phyloP scores from a whole-genome alignment of 1,140 invertebrate genomes.

The Drosophila paulistorum region DNA sequence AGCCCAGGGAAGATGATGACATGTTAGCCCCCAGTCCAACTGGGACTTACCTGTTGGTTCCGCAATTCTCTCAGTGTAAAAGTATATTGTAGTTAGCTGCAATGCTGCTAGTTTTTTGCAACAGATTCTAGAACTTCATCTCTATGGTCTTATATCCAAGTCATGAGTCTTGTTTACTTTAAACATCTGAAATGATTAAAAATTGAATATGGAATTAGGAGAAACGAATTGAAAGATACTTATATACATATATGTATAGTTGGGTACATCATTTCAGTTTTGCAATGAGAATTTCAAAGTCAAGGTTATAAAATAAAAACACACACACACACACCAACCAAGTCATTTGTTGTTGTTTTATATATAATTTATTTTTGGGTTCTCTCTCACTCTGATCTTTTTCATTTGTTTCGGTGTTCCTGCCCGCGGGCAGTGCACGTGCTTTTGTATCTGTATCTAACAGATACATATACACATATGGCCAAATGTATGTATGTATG shows the following conservation, averaged over 20 bases:
- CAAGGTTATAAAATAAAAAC: constrained; percentile 63
- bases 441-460: constrained; percentile 58
- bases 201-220: neutral
- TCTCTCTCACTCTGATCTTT: constrained; percentile 33
- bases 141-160: constrained; percentile 18
- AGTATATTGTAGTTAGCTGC: constrained; percentile 54
- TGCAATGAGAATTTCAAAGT: constrained; percentile 78
- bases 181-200: constrained; percentile 35
- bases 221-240: too few relatives aligned
- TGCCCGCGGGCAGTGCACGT: constrained; percentile 55
- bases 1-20: neutral
- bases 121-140: constrained; percentile 11
- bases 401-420: constrained; percentile 34
- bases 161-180: neutral
- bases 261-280: constrained; percentile 48
- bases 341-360: constrained; percentile 48
- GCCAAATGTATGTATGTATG: neutral
- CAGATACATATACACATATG: constrained; percentile 41
- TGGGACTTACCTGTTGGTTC: constrained; percentile 71
- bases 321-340: neutral
- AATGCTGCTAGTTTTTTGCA: constrained; percentile 16
- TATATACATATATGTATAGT: constrained; percentile 6
- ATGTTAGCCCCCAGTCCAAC: too few relatives aligned
- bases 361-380: constrained; percentile 21
- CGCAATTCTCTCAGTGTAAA: constrained; percentile 76